Percentiles rank a stretch among this genome's conserved stretches.
Conservation (phyloP, 2,113 vertebrate species). For the Myotis davidii region DNA sequence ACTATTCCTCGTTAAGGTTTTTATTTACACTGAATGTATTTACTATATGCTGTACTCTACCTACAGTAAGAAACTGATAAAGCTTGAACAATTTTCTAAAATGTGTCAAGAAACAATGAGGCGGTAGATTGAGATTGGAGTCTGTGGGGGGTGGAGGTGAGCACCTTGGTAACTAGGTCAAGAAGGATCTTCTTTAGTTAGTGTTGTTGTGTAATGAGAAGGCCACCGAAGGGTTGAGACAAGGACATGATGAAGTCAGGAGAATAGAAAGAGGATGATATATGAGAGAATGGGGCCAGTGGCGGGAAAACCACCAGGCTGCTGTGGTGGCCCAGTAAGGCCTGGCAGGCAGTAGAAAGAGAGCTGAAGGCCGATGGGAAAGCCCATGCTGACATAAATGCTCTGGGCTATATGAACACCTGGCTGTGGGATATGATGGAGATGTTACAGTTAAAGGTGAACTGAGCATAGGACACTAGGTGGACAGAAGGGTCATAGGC, state of each 20-base stretch:
- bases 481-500: neutral
- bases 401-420: neutral
- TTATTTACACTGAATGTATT: neutral
- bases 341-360: neutral
- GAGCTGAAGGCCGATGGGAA: neutral
- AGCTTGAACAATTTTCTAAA: slow-evolving; percentile 24
- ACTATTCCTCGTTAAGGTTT: neutral
- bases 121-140: neutral
- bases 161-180: neutral
- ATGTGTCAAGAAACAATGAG: neutral
- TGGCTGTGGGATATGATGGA: neutral
- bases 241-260: neutral
- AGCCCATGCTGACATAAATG: neutral
- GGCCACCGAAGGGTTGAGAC: neutral
- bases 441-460: neutral
- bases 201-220: neutral
- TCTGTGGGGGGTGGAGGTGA: neutral
- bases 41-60: neutral
- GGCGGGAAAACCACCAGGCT: neutral
- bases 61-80: neutral
- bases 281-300: neutral
- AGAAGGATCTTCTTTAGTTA: neutral
- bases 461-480: neutral
- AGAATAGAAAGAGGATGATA: neutral
- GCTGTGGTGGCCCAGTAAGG: neutral